phyloP scores from a whole-genome alignment of 2,888 invertebrate genomes.

The Dicyrtomina minuta region DNA sequence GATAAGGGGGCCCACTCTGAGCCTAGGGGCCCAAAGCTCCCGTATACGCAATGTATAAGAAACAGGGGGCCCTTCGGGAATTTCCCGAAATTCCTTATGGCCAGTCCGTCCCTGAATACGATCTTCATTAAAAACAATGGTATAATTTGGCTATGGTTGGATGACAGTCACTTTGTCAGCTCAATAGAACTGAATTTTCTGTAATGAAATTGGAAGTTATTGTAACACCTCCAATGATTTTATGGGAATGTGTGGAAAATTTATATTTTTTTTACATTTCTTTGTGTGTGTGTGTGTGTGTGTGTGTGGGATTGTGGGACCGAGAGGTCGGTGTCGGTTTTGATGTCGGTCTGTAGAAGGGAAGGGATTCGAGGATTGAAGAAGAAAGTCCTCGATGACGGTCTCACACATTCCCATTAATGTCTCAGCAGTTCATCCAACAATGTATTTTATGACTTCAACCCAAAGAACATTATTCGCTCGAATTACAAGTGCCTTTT shows the following conservation, averaged over 20 bases:
- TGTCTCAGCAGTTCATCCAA: constrained; percentile 10
- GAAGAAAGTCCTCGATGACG: not conserved
- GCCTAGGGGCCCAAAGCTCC: too few relatives aligned
- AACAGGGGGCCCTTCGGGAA: too few relatives aligned
- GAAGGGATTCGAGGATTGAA: not conserved
- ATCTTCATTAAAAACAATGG: too few relatives aligned
- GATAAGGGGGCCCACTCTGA: too few relatives aligned
- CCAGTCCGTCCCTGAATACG: too few relatives aligned
- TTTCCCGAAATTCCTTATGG: too few relatives aligned
- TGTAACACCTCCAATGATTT: constrained; percentile 5
- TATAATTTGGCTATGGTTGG: not conserved
- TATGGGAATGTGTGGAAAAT: not conserved
- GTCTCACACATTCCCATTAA: not conserved
- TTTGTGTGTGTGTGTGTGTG: too few relatives aligned
- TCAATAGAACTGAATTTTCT: not conserved
- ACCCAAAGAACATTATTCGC: too few relatives aligned
- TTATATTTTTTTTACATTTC: constrained; percentile 9
- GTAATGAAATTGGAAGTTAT: not conserved
- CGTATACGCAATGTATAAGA: too few relatives aligned
- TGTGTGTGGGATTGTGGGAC: too few relatives aligned
- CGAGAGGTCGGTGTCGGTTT: too few relatives aligned
- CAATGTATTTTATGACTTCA: not conserved
- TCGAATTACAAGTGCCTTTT: too few relatives aligned
- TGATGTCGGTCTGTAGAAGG: not conserved
- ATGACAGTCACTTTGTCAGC: not conserved